These are phyloP conservation scores for Amyelois transitella DNA, from an alignment of 1,140 invertebrate species.

Conservation along the genomic window DNA sequence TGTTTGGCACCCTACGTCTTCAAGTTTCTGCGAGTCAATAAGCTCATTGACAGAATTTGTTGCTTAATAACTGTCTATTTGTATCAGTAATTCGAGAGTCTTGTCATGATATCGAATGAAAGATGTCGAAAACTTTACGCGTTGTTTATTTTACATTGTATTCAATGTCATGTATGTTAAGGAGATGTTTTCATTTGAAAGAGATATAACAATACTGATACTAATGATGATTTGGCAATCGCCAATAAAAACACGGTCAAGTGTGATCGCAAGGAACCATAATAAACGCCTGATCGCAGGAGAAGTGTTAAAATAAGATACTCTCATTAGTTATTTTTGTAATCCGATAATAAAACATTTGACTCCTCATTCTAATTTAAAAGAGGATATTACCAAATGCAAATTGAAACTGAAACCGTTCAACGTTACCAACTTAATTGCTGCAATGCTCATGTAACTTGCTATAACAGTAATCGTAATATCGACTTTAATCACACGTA, in stretches of 20 bases:
- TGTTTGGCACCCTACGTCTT: conserved; percentile 1
- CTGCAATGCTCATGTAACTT: conserved; percentile 5
- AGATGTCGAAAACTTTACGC: neutral
- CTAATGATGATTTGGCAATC: neutral
- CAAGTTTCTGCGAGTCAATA: neutral
- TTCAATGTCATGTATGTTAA: neutral
- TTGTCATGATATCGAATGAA: neutral
- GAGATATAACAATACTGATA: neutral
- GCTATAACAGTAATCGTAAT: conserved; percentile 1
- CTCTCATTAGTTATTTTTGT: no score
- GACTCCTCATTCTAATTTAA: neutral
- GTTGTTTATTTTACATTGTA: neutral
- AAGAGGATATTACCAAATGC: conserved; percentile 43
- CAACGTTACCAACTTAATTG: conserved; percentile 10
- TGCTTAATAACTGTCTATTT: neutral
- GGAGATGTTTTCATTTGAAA: neutral
- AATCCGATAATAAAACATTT: no score
- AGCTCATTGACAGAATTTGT: neutral
- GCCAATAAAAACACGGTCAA: neutral
- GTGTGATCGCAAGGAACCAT: no score
- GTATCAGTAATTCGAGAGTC: neutral
- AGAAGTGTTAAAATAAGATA: no score
- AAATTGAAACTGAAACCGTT: conserved; percentile 27
- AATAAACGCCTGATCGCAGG: no score
- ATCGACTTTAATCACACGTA: neutral